Evolutionary conservation across 2,113 vertebrate genomes (phyloP), one percentile per base, ranked within the genome.

Genomic region (Piprites chloris): DNA sequence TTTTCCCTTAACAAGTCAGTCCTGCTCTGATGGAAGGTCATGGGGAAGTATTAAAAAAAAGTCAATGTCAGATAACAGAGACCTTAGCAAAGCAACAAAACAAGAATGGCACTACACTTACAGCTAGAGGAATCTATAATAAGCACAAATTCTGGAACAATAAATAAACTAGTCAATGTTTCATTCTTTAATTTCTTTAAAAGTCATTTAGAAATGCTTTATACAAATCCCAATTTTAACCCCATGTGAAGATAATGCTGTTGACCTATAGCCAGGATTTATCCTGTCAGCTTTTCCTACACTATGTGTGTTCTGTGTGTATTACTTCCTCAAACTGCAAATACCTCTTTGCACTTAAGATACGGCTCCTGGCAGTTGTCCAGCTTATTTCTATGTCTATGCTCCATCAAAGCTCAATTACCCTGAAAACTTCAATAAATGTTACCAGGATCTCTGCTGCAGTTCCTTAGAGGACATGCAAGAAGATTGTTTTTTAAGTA

Each of bases 341-440:
- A 75, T 87, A 71, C 37, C 32, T 65, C 85, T 81, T 93, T 65
- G 24, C 41, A 88, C 91, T 91, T 93, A 89, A 92, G 92, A 85
- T 92, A 89, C 39, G 27, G 50, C 85, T 89, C 12, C 68, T 96
- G 87, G 87, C 69, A 94, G 27, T 21, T 50, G 69, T 62, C 95
- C 87, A 92, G 82, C 90, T 97, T 74, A 73, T 97, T 98, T 92
- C 87, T 56, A 42, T 75, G 41, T 90, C 71, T 94, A 17, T 85
- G 75, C 53, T 95, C 89, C 65, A 92, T 94, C 96, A 97, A 96
- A 82, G 62, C 58, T 88, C 73, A 97, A 95, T 86, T 93, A 92
- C 69, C 82, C 87, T 82, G 80, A 97, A 81, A 82, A 61, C 61
- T 90, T 80, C 88, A 66, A 95, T 85, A 94, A 90, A 89, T 71